Evolutionary conservation across 1,140 invertebrate genomes (phyloP), one percentile per base, ranked within the genome.

Genomic region (Drosophila chauvacae): DNA sequence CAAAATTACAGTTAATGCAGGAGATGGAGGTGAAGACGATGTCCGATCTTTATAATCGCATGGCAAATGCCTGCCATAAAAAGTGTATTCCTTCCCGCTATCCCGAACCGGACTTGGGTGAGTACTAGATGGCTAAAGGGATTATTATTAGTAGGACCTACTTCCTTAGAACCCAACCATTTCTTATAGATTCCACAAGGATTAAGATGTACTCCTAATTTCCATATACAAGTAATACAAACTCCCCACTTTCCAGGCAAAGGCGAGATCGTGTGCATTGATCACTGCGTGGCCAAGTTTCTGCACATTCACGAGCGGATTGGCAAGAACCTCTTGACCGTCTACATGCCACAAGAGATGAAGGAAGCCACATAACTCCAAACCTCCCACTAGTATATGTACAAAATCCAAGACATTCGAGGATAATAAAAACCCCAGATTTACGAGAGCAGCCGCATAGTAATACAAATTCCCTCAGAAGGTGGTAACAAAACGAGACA

Each of bases 1-100:
- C 96, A 9, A 98, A 98, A 92, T 87, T 98, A 84, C 97, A 98
- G 92, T 92, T 99, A 26, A 96, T 99, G 28, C 97, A 98, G 90
- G 98, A 99, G 76, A 93, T 99, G 77, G 98, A 99, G 93, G 97
- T 99, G 70, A 98, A 99, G 94, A 99, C 99, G 98, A 99, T 99
- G 98, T 97, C 98, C 0, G 98, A 99, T 93, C 98, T 99, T 97
- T 99, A 98, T 93, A 98, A 97, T 91, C 94, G 97, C 77, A 96
- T 99, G 94, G 98, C 98, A 14, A 94, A 94, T 35, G 96, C 97
- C 0, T 99, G 98, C 93, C 97, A 99, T 87, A 96, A 96, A 76
- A 99, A 99, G 93, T 99, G 99, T 93, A 98, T 99, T 86, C 96
- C 97, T 55, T 95, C 98, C 37, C 97, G 97, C 81, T 99, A 99